Conservation (phyloP, 2,113 vertebrate genomes). For the Calypte anna region DNA sequence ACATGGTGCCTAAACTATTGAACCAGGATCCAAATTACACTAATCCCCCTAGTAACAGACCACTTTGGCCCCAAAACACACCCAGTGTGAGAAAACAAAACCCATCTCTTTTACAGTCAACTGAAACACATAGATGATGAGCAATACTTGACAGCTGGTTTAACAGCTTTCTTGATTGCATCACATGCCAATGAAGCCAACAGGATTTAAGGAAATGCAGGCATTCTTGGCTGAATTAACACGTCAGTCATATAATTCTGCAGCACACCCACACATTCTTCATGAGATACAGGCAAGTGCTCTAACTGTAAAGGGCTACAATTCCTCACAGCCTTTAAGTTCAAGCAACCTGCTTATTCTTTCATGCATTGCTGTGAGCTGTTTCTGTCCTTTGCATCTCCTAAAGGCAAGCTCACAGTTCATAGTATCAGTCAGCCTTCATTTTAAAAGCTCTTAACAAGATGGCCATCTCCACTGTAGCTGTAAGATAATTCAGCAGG, state of each 20-base stretch:
- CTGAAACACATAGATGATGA: not conserved
- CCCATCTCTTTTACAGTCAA: not conserved
- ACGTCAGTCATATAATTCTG: not conserved
- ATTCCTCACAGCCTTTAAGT: not conserved
- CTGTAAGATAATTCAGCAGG: not conserved
- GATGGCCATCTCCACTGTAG: too few relatives aligned
- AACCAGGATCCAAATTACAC: not conserved
- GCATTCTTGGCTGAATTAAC: not conserved
- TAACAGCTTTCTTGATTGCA: not conserved
- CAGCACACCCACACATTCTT: not conserved
- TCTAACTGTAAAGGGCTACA: fast-evolving
- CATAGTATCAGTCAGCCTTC: not conserved
- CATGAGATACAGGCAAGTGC: not conserved
- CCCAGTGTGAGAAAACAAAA: not conserved
- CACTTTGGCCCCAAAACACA: not conserved
- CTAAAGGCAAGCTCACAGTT: not conserved
- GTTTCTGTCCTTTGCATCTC: not conserved
- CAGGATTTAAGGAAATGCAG: not conserved
- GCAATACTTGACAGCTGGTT: not conserved
- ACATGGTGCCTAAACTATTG: not conserved
- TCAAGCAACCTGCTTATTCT: not conserved
- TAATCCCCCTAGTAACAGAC: not conserved
- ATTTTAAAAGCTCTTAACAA: not conserved
- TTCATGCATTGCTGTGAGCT: not conserved
- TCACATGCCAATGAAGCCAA: not conserved